A percentile compares a stretch with the other conserved stretches of the same genome.
Evolutionary conservation across 2,797 vertebrate species (phyloP).

Genomic region (Leuciscus waleckii): DNA sequence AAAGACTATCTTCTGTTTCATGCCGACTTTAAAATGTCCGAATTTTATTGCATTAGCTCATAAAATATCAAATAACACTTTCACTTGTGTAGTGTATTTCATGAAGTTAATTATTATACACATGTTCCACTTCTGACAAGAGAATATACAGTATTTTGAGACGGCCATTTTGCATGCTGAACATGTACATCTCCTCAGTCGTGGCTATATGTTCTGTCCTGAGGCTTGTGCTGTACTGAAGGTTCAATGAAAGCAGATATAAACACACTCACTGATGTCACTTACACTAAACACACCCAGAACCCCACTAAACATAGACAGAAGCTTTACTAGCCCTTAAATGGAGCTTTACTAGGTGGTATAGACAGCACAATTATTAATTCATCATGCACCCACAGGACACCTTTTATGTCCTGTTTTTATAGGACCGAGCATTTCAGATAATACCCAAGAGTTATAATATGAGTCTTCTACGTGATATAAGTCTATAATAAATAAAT

Average conservation of each 20-base stretch:
- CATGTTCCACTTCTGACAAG: background rate
- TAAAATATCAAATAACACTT: background rate
- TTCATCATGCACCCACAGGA: background rate
- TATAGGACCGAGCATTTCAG: slow-evolving; percentile 20
- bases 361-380: background rate
- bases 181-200: background rate
- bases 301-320: background rate
- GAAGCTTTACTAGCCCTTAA: background rate
- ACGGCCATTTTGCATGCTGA: background rate
- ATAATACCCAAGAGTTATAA: slow-evolving; percentile 15
- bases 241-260: slow-evolving; percentile 9
- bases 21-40: background rate
- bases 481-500: slow-evolving; percentile 12
- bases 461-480: slow-evolving; percentile 8
- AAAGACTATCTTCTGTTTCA: background rate
- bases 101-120: background rate
- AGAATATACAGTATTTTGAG: background rate
- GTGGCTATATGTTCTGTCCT: background rate
- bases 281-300: background rate
- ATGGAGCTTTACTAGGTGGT: background rate
- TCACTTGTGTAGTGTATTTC: background rate
- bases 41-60: background rate
- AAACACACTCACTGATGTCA: background rate
- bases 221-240: background rate
- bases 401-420: slow-evolving; percentile 6